These are phyloP conservation scores for Cephalotes varians DNA, from an alignment of 2,888 invertebrate species.

Conservation along the genomic window DNA sequence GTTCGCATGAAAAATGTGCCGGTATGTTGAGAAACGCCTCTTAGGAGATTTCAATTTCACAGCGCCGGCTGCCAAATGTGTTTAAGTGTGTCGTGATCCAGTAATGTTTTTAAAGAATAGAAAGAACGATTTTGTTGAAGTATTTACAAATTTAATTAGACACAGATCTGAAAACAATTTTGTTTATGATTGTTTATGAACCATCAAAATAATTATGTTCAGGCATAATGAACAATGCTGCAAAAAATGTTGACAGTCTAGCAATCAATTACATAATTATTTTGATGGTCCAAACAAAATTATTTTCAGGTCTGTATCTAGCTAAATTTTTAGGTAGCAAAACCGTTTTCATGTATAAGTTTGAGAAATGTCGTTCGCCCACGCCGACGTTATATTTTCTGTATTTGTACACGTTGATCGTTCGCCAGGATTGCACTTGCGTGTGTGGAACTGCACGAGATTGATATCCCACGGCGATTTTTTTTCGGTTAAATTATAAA, in stretches of 20 bases:
- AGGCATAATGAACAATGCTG: too few species aligned
- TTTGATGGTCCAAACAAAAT: too few species aligned
- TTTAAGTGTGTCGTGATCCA: slow-evolving; percentile 27
- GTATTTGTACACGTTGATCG: slow-evolving; percentile 34
- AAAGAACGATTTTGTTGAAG: too few species aligned
- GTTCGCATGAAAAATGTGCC: not conserved
- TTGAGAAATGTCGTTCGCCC: slow-evolving; percentile 26
- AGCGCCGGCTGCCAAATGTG: not conserved
- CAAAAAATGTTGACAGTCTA: too few species aligned
- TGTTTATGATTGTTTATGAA: too few species aligned
- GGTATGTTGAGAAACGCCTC: not conserved
- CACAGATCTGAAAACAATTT: too few species aligned
- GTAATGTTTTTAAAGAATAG: slow-evolving; percentile 26
- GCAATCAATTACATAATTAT: too few species aligned
- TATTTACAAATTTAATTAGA: too few species aligned
- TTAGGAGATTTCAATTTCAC: slow-evolving; percentile 5
- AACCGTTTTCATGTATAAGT: too few species aligned
- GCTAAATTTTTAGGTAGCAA: too few species aligned
- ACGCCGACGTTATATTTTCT: slow-evolving; percentile 31
- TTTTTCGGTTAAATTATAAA: not conserved
- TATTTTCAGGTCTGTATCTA: too few species aligned
- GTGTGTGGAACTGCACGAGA: not conserved
- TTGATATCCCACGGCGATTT: slow-evolving; percentile 6
- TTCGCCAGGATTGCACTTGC: slow-evolving; percentile 37
- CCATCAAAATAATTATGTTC: too few species aligned